Evolutionary conservation across 2,888 invertebrate species (phyloP).

Genomic region (Pristionchus maxplancki): DNA sequence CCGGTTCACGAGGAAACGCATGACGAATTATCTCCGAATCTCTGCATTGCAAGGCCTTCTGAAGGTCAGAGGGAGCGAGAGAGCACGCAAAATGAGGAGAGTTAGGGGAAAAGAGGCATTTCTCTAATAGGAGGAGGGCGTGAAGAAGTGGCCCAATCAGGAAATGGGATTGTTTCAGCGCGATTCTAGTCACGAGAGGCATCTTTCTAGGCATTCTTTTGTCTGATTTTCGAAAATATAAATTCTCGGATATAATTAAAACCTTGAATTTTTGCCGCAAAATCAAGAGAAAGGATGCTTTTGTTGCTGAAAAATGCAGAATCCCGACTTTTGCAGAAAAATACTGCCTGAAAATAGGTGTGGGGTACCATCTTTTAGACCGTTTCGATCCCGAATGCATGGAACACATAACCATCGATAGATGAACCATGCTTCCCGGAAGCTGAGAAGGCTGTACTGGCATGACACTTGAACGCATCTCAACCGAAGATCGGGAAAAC

Average conservation of each 20-base stretch:
- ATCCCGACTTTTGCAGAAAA: no score
- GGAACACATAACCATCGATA: neutral
- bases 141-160: neutral
- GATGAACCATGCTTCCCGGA: no score
- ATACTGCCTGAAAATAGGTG: no score
- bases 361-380: neutral
- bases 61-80: neutral
- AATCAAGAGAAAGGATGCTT: no score
- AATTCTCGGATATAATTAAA: no score
- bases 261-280: no score
- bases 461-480: no score
- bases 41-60: neutral
- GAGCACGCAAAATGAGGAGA: neutral
- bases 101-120: neutral
- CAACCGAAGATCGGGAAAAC: no score
- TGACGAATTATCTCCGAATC: neutral
- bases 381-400: neutral
- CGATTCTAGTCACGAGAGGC: neutral
- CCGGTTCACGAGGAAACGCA: neutral
- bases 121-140: neutral
- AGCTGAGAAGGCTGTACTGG: no score
- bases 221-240: no score
- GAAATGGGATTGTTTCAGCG: slow-evolving; percentile 11
- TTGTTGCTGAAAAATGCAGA: no score
- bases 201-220: no score